Base-by-base conservation (phyloP, 2,888 invertebrate genomes). In the Xestobium rufovillosum region DNA sequence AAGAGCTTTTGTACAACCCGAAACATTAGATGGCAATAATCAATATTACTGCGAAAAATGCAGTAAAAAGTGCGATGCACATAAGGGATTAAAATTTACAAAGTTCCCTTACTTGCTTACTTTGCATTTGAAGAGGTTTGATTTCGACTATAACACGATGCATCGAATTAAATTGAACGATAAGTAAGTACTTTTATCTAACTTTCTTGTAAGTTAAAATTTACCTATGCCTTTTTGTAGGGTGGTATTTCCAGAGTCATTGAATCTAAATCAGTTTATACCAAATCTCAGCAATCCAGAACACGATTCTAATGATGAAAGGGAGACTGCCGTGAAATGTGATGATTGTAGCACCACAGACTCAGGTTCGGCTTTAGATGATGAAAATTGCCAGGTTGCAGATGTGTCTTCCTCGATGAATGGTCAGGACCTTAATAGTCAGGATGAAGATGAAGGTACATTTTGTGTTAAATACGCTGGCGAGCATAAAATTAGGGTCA, bases 1-100 rank as follows among this genome's bases (percentile, higher is more conserved):
- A 44, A 68, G 76, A 43, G 88, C 85, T 0, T 91, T 90, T 62
- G 83, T 88, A 1, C 80, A 83, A 50, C 85, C 87, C 1, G 91
- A 91, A 68, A 80, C 79, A 3, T 69, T 91, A 17, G 82, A 86
- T 42, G 89, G 71, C 4, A 80, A 79, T 54, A 90, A 91, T 68
- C 86, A 90, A 66, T 91, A 91, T 66, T 76, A 77, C 59, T 91
- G 91, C 65, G 87, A 87, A 51, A 80, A 78, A 48, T 91, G 91
- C 65, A 74, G 83, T 53, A 83, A 83, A 60, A 87, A 87, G 57
- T 87, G 87, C 59, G 80, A 90, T 61, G 90, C 90, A 10, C 86
- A 90, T 58, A 91, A 91, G 68, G 90, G 91, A 25, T 68, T 91
- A 32, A 86, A 87, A 60, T 89, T 91, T 60, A 77, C 78, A 12